phyloP scores from a whole-genome alignment of 2,888 invertebrate genomes.

The Axea sp. region DNA sequence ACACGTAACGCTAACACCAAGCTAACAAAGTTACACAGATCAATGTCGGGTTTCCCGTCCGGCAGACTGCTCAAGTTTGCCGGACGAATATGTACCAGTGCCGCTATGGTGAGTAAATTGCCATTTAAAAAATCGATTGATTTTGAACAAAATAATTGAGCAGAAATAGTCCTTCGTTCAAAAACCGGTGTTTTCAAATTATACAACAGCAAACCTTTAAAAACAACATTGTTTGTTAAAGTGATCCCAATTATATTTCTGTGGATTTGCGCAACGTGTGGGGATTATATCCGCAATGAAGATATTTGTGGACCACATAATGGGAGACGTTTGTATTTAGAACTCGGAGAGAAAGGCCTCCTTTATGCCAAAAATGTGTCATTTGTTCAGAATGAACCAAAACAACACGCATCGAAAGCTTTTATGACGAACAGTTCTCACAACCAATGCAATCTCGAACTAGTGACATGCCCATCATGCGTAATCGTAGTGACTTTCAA shows the following conservation, averaged over 20 bases:
- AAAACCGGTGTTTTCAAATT: too few relatives aligned
- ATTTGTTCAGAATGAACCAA: conserved; percentile 68
- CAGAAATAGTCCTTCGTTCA: too few relatives aligned
- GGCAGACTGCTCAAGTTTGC: conserved; percentile 69
- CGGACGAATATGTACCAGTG: conserved; percentile 70
- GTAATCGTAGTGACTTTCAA: conserved; percentile 82
- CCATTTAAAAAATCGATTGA: too few relatives aligned
- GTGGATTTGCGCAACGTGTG: conserved; percentile 58
- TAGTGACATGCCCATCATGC: conserved; percentile 86
- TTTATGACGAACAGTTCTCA: conserved; percentile 75
- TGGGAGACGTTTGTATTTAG: conserved; percentile 77
- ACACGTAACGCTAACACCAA: conserved; percentile 66
- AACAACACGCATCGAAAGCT: conserved; percentile 64
- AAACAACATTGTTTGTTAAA: too few relatives aligned
- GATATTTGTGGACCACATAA: conserved; percentile 78
- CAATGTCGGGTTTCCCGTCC: conserved; percentile 72
- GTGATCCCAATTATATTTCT: conserved; percentile 60
- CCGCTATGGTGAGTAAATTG: conserved; percentile 70
- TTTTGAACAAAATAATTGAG: too few relatives aligned
- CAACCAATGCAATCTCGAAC: conserved; percentile 83
- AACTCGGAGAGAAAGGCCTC: conserved; percentile 76
- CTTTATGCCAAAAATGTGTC: conserved; percentile 76
- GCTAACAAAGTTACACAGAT: conserved; percentile 73
- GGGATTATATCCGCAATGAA: conserved; percentile 74
- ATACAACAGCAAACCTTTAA: too few relatives aligned